A percentile compares a stretch with the other conserved stretches of the same genome.
These are phyloP conservation scores for Andinoacara biseriatus DNA, from an alignment of 2,113 vertebrate genomes.

Conservation along the genomic window DNA sequence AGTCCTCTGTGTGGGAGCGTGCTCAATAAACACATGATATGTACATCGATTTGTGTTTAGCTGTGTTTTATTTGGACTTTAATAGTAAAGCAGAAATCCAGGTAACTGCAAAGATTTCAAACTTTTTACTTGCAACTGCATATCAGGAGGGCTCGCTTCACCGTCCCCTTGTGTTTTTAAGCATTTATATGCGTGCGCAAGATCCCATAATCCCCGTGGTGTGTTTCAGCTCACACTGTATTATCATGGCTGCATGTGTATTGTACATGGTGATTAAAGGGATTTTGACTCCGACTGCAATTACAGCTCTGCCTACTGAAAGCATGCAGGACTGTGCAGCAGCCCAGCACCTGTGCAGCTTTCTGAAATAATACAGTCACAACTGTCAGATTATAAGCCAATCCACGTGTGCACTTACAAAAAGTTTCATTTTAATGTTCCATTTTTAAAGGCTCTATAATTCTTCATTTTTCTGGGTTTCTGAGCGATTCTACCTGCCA, in stretches of 20 bases:
- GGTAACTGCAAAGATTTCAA: not conserved
- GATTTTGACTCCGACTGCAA: slow-evolving; percentile 6
- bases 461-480: not conserved
- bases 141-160: not conserved
- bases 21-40: not conserved
- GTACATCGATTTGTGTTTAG: not conserved
- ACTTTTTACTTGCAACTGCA: not conserved
- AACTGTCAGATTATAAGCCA: not conserved
- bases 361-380: not conserved
- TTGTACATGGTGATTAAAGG: slow-evolving; percentile 27
- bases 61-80: not conserved
- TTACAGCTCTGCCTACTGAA: not conserved
- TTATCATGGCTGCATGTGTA: slow-evolving; percentile 22
- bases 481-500: slow-evolving; percentile 57
- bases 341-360: not conserved
- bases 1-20: not conserved
- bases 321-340: not conserved
- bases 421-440: not conserved
- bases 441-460: not conserved
- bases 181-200: not conserved
- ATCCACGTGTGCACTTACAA: not conserved
- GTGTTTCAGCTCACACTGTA: slow-evolving; percentile 3
- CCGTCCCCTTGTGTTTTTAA: not conserved
- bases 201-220: slow-evolving; percentile 33
- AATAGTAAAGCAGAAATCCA: not conserved